A percentile compares a stretch with the other conserved stretches of the same genome.
Evolutionary conservation across 64 coral and sea anemone species (phyloP).

Genomic region (Anthopleura sola): DNA sequence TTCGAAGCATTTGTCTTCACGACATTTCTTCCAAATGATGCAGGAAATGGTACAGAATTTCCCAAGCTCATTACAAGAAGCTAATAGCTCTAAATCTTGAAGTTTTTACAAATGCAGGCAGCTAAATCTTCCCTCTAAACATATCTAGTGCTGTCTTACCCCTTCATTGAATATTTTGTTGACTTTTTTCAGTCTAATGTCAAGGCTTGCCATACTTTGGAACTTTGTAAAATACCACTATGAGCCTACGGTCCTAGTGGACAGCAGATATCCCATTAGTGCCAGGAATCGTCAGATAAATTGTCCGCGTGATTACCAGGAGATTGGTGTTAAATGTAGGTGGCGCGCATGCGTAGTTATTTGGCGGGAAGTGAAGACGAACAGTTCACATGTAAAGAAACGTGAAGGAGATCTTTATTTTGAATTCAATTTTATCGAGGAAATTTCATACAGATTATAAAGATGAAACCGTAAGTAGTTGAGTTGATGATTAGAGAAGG

Average conservation of each 20-base stretch:
- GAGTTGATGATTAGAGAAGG: background rate
- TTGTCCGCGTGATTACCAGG: background rate
- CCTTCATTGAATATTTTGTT: constrained; percentile 65
- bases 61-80: background rate
- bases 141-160: constrained; percentile 22
- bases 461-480: constrained; percentile 44
- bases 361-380: constrained; percentile 57
- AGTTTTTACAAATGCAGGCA: background rate
- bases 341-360: constrained; percentile 20
- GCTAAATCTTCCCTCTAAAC: background rate
- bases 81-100: background rate
- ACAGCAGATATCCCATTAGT: background rate
- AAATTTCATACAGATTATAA: background rate
- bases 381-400: background rate
- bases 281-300: background rate
- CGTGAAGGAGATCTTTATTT: constrained; percentile 17
- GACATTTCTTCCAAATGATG: background rate
- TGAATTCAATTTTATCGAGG: constrained; percentile 8
- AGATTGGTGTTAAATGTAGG: background rate
- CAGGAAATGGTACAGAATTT: background rate
- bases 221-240: background rate
- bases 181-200: constrained; percentile 56
- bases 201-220: constrained; percentile 46
- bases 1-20: background rate
- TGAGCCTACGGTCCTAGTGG: background rate